These are phyloP conservation scores for Hycleus cichorii DNA, from an alignment of 1,140 invertebrate genomes.

Conservation along the genomic window DNA sequence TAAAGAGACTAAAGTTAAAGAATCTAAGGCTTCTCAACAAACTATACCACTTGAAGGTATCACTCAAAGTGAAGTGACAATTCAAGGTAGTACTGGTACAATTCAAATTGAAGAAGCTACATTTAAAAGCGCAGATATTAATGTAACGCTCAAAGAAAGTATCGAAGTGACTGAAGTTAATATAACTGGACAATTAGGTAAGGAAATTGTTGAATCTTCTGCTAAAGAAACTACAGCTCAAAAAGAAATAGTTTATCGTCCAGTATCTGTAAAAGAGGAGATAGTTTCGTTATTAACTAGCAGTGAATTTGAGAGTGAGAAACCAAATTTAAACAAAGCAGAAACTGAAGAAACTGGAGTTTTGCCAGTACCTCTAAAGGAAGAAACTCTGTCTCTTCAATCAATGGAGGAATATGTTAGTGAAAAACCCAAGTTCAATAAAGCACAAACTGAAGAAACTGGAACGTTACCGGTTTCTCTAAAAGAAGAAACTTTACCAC, in stretches of 20 bases:
- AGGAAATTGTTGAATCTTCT: conserved; percentile 39
- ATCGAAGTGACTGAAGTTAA: conserved; percentile 45
- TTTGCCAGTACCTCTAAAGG: conserved; percentile 18
- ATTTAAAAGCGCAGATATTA: conserved; percentile 38
- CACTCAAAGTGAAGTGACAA: conserved; percentile 41
- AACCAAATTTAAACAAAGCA: conserved; percentile 41
- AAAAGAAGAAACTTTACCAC: background rate
- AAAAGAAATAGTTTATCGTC: conserved; percentile 37
- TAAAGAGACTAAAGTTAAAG: conserved; percentile 32
- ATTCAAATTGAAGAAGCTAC: conserved; percentile 32
- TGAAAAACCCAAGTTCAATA: conserved; percentile 39
- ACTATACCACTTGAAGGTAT: conserved; percentile 44
- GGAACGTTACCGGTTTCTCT: conserved; percentile 24
- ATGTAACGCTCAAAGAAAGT: conserved; percentile 42
- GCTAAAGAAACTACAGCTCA: conserved; percentile 41
- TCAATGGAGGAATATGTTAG: conserved; percentile 24
- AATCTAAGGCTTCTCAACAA: conserved; percentile 35
- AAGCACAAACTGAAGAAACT: conserved; percentile 31
- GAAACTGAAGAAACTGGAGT: conserved; percentile 25
- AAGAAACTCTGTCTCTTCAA: conserved; percentile 35
- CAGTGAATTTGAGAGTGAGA: conserved; percentile 29
- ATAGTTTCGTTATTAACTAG: conserved; percentile 28
- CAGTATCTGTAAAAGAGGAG: conserved; percentile 35
- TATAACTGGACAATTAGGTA: conserved; percentile 43
- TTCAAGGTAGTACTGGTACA: conserved; percentile 37